Evolutionary conservation across 2,797 vertebrate genomes (phyloP).

Genomic region (Cyprinodon diabolis): DNA sequence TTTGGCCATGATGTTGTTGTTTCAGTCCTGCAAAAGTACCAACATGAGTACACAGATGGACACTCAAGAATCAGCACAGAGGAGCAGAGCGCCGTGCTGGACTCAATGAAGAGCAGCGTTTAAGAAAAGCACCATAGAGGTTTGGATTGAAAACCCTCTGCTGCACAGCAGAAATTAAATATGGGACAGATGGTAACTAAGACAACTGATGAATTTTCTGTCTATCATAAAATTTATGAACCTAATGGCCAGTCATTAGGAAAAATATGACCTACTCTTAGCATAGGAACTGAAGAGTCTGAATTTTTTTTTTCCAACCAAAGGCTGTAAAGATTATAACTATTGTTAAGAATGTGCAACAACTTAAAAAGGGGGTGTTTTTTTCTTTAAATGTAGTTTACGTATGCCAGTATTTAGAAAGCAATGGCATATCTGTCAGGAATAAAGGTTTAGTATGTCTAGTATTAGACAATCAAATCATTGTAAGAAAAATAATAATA

Average conservation of each 20-base stretch:
- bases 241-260: neutral
- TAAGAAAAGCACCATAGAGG: conserved; percentile 34
- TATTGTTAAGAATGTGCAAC: neutral
- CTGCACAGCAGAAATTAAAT: conserved; percentile 12
- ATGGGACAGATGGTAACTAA: conserved; percentile 18
- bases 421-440: conserved; percentile 15
- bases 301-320: neutral
- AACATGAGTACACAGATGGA: conserved; percentile 62
- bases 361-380: neutral
- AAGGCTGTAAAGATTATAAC: neutral
- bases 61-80: conserved; percentile 31
- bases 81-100: conserved; percentile 67
- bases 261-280: neutral
- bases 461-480: too few species aligned
- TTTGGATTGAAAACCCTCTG: conserved; percentile 26
- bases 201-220: conserved; percentile 13
- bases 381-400: conserved; percentile 8
- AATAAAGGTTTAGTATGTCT: conserved; percentile 10
- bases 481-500: too few species aligned
- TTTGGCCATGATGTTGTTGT: conserved; percentile 83
- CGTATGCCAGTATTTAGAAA: neutral
- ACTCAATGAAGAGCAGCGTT: conserved; percentile 68
- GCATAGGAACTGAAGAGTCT: neutral
- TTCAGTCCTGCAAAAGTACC: conserved; percentile 85
- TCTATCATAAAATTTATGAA: neutral